phyloP scores from a whole-genome alignment of 2,797 vertebrate species.

The Tapera naevia region DNA sequence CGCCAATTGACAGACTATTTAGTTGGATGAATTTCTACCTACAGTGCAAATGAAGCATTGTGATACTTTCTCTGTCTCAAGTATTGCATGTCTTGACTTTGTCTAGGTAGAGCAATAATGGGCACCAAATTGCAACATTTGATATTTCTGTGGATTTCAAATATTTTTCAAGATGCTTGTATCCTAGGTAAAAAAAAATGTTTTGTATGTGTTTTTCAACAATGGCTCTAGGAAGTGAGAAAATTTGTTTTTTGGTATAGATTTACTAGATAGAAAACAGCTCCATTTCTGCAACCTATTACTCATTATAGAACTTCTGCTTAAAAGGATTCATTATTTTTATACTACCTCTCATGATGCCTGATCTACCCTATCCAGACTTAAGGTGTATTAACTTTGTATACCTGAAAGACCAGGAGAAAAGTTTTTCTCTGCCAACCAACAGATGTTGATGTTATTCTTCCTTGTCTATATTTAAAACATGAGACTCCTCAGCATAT shows the following conservation, averaged over 20 bases:
- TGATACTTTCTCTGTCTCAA: background rate
- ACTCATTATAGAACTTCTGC: background rate
- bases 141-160: background rate
- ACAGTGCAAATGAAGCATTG: background rate
- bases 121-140: background rate
- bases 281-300: background rate
- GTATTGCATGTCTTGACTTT: background rate
- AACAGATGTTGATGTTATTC: background rate
- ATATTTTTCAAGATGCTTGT: background rate
- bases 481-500: background rate
- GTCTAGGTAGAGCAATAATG: background rate
- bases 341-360: background rate
- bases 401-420: background rate
- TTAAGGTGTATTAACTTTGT: rapidly evolving
- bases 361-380: background rate
- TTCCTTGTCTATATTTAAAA: background rate
- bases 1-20: background rate
- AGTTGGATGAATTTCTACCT: background rate
- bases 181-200: background rate
- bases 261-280: background rate
- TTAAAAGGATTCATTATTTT: background rate
- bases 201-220: background rate
- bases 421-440: background rate
- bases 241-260: background rate
- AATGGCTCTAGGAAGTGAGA: background rate